Base-by-base conservation (phyloP, 2,888 invertebrate genomes). In the Torymus texanus region DNA sequence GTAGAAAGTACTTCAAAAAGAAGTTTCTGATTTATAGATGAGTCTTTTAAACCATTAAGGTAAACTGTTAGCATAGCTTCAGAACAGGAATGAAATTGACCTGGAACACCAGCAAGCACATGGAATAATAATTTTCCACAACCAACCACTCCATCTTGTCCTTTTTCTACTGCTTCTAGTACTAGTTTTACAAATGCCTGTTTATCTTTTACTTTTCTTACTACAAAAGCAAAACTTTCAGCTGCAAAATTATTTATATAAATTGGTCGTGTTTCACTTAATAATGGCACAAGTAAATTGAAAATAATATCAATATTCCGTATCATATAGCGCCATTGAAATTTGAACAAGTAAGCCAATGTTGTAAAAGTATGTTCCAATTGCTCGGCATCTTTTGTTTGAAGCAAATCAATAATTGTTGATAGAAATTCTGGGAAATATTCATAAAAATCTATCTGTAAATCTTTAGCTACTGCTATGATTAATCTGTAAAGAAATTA, bases 201-300 rank as follows among this genome's bases (percentile, higher is more conserved):
- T 85, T 94, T 95, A 85, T 97, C 95, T 84, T 94, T 94, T 13
- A 97, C 94, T 92, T 97, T 97, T 83, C 98, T 92, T 2, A 97
- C 95, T 1, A 99, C 95, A 92, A 97, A 98, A 0, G 98, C 96
- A 92, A 98, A 98, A 90, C 97, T 96, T 91, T 98, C 98, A 0
- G 97, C 97, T 4, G 98, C 97, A 93, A 98, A 99, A 87, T 95
- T 95, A 84, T 96, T 95, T 24, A 98, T 94, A 88, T 97, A 97
- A 81, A 94, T 93, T 29, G 96, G 96, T 85, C 94, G 94, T n/a
- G 92, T 91, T 72, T 94, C 94, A 84, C 95, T 94, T 56, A 98
- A 90, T 5, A 98, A 91, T 0, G 97, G 96, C 55, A 96, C 88
- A 11, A 96, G 92, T 66, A 93, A 92, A 83, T 93, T 93, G 82